A percentile compares a stretch with the other conserved stretches of the same genome.
Evolutionary conservation across 1,140 invertebrate species (phyloP).

Genomic region (Sycophila sp.): DNA sequence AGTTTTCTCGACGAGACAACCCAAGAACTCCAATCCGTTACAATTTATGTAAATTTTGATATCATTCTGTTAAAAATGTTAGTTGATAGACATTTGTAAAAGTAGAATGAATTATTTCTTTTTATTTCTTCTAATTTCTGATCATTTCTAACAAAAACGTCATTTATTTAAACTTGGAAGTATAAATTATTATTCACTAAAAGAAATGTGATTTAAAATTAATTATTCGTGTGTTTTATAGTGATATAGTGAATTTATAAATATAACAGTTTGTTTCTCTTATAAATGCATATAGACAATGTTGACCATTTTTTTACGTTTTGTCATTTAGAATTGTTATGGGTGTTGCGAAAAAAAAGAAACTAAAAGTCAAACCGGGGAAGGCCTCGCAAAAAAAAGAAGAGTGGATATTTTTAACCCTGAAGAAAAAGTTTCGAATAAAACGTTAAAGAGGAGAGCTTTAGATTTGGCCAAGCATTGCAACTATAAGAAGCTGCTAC

Average conservation of each 20-base stretch:
- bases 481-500: constrained; percentile 7
- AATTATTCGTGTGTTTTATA: no score
- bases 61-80: no score
- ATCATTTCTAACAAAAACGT: no score
- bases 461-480: neutral
- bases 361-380: neutral
- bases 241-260: neutral
- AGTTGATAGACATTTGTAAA: no score
- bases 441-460: constrained; percentile 7
- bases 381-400: neutral
- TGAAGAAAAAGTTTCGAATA: neutral
- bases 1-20: no score
- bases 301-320: neutral
- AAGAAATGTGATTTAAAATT: no score
- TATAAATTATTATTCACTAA: no score
- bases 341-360: neutral
- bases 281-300: neutral
- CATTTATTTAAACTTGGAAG: no score
- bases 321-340: constrained; percentile 6
- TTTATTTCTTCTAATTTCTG: no score
- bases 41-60: no score
- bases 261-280: neutral
- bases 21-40: no score
- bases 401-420: neutral
- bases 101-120: no score